phyloP scores from a whole-genome alignment of 2,888 invertebrate species.

The Yponomeuta malinellus region DNA sequence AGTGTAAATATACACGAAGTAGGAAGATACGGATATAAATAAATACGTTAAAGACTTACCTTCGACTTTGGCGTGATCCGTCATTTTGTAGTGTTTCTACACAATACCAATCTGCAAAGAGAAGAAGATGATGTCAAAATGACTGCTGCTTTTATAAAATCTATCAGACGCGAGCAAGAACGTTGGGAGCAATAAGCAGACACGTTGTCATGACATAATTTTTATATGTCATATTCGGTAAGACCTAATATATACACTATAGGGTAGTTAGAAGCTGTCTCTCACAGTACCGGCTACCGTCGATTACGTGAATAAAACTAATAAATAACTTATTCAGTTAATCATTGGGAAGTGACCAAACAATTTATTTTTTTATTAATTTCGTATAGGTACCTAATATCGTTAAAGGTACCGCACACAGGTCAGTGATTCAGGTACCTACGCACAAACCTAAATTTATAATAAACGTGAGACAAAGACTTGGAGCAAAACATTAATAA shows the following conservation, averaged over 20 bases:
- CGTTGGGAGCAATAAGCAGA: no score
- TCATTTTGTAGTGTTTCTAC: conserved; percentile 29
- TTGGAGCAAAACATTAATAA: background rate
- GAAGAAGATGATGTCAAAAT: conserved; percentile 15
- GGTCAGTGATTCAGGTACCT: background rate
- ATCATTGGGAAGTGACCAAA: background rate
- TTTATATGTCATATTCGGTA: no score
- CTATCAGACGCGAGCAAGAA: background rate
- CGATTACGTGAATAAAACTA: background rate
- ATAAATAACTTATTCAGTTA: background rate
- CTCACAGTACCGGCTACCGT: no score
- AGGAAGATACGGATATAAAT: no score
- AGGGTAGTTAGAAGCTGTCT: no score
- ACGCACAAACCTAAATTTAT: no score
- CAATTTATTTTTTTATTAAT: background rate
- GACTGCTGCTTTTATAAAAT: no score
- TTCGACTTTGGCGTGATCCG: conserved; percentile 36
- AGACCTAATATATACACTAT: no score
- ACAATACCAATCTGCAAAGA: conserved; percentile 31
- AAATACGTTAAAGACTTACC: background rate
- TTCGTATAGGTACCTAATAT: background rate
- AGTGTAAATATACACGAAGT: no score
- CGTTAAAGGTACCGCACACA: background rate
- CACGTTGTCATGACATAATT: no score
- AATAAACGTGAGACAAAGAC: background rate